These are phyloP conservation scores for Genyomyrus donnyi DNA, from an alignment of 2,113 vertebrate genomes.

Conservation along the genomic window DNA sequence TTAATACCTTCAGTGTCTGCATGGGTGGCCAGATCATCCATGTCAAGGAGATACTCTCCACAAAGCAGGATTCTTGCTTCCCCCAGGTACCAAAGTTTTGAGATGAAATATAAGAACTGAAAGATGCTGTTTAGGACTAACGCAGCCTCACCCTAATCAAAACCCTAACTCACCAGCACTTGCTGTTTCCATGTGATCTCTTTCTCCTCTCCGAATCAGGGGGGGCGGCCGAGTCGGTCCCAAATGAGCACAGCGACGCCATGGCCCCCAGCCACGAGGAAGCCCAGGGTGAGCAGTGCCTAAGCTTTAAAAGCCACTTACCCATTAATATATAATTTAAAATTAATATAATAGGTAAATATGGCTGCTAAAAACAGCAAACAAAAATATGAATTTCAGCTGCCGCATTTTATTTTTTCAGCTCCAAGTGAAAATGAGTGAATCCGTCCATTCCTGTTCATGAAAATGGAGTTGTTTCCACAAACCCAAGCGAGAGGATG, in stretches of 20 bases:
- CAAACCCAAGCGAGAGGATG: background rate
- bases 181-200: background rate
- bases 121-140: background rate
- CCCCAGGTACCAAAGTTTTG: background rate
- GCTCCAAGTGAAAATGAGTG: constrained; percentile 37
- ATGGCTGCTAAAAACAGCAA: background rate
- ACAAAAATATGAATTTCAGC: too few species aligned
- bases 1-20: background rate
- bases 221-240: background rate
- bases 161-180: background rate
- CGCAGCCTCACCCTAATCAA: background rate
- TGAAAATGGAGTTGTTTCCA: background rate
- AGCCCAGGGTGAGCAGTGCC: constrained; percentile 34
- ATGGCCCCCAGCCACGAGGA: constrained; percentile 33
- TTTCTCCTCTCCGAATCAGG: background rate
- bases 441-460: background rate
- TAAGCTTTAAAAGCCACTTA: background rate
- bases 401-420: constrained; percentile 31
- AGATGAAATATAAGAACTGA: background rate
- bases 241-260: constrained; percentile 13
- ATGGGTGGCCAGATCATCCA: background rate
- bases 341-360: too few species aligned
- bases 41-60: background rate
- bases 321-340: background rate
- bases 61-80: background rate